Conservation (phyloP, 2,113 vertebrate species). For the Dolichallabes microphthalmus region DNA sequence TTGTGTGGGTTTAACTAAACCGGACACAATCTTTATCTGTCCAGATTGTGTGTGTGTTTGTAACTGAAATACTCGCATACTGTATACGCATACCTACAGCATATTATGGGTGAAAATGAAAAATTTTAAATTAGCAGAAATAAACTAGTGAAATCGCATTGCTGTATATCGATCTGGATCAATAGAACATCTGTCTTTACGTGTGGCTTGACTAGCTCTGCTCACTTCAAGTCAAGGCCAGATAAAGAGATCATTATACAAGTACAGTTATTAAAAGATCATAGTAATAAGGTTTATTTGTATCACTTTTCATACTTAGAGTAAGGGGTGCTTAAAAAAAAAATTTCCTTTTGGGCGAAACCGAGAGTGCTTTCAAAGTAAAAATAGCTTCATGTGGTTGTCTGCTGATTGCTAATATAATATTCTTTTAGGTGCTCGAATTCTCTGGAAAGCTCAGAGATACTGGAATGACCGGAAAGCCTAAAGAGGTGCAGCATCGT, state of each 20-base stretch:
- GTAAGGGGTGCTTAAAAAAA: not conserved
- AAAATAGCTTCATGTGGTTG: conserved; percentile 37
- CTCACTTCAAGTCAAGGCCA: conserved; percentile 34
- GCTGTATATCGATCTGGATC: conserved; percentile 11
- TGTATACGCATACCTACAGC: not conserved
- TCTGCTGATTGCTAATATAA: conserved; percentile 34
- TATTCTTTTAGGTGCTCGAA: conserved; percentile 4
- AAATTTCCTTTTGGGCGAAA: not conserved
- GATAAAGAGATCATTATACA: conserved; percentile 31
- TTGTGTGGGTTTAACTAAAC: not conserved
- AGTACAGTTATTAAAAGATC: not conserved
- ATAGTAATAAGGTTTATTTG: not conserved
- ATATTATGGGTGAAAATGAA: not conserved
- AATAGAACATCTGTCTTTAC: conserved; percentile 7
- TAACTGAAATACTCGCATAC: not conserved
- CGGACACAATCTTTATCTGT: not conserved
- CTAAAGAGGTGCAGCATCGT: conserved; percentile 3
- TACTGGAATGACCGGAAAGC: conserved; percentile 25
- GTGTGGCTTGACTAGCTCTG: not conserved
- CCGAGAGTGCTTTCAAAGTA: not conserved
- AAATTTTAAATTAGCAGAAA: not conserved
- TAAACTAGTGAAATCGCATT: not conserved
- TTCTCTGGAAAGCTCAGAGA: conserved; percentile 21
- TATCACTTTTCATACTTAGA: not conserved
- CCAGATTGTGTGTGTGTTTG: not conserved